Conservation (phyloP, 2,888 invertebrate species). For the Chelonus formosanus region DNA sequence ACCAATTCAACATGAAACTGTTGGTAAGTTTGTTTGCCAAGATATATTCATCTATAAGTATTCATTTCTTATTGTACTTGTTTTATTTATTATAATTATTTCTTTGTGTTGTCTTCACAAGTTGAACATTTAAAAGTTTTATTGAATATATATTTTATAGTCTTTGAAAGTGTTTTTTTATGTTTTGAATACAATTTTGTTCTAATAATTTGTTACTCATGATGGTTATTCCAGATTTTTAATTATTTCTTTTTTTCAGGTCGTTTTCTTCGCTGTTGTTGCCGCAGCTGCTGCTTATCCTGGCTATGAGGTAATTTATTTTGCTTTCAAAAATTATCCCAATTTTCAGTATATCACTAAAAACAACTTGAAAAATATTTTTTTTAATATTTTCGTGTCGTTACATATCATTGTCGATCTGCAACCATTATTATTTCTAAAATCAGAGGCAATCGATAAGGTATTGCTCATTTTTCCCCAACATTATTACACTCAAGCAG, state of each 20-base stretch:
- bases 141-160: too few relatives aligned
- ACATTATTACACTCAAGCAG: too few relatives aligned
- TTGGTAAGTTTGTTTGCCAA: conserved; percentile 56
- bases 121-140: too few relatives aligned
- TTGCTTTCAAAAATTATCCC: background rate
- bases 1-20: conserved; percentile 56
- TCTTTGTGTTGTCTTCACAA: background rate
- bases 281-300: conserved; percentile 57
- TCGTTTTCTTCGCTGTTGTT: conserved; percentile 59
- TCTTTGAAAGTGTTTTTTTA: too few relatives aligned
- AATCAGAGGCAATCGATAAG: too few relatives aligned
- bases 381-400: too few relatives aligned
- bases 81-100: background rate
- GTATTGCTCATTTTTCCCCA: too few relatives aligned
- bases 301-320: conserved; percentile 49
- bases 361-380: too few relatives aligned
- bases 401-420: too few relatives aligned
- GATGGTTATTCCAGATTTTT: background rate
- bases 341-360: too few relatives aligned
- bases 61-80: conserved; percentile 4
- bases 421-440: too few relatives aligned
- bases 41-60: background rate
- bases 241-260: conserved; percentile 45
- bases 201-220: conserved; percentile 1
- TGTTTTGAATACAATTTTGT: too few relatives aligned